A percentile compares a stretch with the other conserved stretches of the same genome.
These are phyloP conservation scores for Epinephelus awoara DNA, from an alignment of 2,797 vertebrate species.

Conservation along the genomic window DNA sequence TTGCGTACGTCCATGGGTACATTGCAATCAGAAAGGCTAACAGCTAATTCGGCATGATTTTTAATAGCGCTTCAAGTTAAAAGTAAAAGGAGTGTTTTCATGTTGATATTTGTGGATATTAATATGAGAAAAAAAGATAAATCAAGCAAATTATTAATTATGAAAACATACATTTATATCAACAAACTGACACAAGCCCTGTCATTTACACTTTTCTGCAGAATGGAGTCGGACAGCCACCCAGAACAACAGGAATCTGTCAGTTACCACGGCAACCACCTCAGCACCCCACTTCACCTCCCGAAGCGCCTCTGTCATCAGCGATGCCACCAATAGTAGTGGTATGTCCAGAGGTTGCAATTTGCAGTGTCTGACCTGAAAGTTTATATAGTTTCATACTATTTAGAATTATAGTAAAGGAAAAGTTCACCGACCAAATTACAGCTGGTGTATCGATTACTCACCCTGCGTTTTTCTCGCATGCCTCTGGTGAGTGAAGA, in stretches of 20 bases:
- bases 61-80: background rate
- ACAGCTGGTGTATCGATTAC: no score
- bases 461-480: no score
- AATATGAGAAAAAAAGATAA: background rate
- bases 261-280: slow-evolving; percentile 80
- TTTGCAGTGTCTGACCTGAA: background rate
- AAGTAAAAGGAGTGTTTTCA: no score
- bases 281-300: slow-evolving; percentile 84
- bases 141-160: background rate
- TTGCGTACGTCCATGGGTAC: background rate
- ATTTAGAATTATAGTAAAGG: no score
- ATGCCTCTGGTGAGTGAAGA: no score
- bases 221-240: slow-evolving; percentile 95
- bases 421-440: no score
- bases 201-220: slow-evolving; percentile 59
- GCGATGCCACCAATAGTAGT: slow-evolving; percentile 84
- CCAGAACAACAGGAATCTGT: slow-evolving; percentile 87
- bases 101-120: no score
- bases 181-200: background rate
- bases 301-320: slow-evolving; percentile 88
- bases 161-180: background rate
- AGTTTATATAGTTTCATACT: no score
- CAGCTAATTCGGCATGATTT: background rate
- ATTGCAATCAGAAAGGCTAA: background rate
- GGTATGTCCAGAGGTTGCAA: slow-evolving; percentile 42